A percentile compares a stretch with the other conserved stretches of the same genome.
Evolutionary conservation across 2,888 invertebrate species (phyloP).

Genomic region (Endotricha flammealis): DNA sequence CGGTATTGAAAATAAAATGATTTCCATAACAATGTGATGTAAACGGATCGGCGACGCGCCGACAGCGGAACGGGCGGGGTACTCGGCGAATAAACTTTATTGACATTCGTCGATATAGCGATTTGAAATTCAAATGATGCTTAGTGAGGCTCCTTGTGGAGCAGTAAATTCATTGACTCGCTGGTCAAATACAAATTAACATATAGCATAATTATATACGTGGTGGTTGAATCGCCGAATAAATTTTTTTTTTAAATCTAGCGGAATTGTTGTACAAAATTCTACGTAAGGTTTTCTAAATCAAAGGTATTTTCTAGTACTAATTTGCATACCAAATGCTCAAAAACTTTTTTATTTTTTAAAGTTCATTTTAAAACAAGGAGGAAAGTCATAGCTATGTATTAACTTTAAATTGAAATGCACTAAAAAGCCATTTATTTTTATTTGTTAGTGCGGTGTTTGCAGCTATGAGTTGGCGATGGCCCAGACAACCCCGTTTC

Average conservation of each 20-base stretch:
- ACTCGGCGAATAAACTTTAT: conserved; percentile 30
- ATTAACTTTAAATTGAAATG: no score
- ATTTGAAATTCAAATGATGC: conserved; percentile 37
- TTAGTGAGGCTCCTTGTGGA: conserved; percentile 23
- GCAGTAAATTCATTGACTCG: conserved; percentile 14
- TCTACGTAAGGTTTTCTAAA: no score
- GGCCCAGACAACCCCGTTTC: conserved; percentile 54
- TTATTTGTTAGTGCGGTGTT: conserved; percentile 28
- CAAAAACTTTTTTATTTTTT: no score
- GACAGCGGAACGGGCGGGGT: conserved; percentile 18
- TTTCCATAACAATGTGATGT: conserved; percentile 25
- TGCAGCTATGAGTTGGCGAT: conserved; percentile 51
- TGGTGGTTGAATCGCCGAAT: no score
- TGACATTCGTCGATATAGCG: conserved; percentile 27
- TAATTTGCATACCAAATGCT: no score
- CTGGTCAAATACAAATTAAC: no score
- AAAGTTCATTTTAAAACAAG: no score
- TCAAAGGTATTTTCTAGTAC: no score
- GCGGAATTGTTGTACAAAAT: no score
- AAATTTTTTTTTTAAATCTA: no score
- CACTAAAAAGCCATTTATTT: conserved; percentile 23
- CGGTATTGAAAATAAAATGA: conserved; percentile 17
- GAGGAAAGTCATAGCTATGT: no score
- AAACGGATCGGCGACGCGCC: conserved; percentile 7
- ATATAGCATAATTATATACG: no score